A percentile compares a stretch with the other conserved stretches of the same genome.
phyloP scores from a whole-genome alignment of 2,888 invertebrate species.

The Lithophane ornitopus region DNA sequence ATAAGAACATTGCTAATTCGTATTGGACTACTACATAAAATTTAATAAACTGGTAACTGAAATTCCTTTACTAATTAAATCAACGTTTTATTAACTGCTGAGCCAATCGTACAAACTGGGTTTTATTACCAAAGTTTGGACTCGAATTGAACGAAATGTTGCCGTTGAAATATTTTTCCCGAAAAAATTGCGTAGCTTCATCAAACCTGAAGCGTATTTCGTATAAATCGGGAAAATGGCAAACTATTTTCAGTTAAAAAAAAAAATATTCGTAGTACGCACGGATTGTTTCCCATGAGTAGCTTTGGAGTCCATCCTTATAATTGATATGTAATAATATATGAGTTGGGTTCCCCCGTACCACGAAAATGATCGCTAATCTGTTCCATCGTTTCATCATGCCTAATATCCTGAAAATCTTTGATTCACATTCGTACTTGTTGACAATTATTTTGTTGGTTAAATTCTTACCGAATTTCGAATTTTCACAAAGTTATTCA shows the following conservation, averaged over 20 bases:
- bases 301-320: background rate
- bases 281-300: background rate
- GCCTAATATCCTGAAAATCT: background rate
- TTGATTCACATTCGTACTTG: background rate
- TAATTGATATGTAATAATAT: background rate
- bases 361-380: background rate
- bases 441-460: background rate
- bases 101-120: constrained; percentile 19
- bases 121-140: constrained; percentile 53
- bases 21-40: constrained; percentile 20
- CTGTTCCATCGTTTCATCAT: background rate
- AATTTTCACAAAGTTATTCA: background rate
- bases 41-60: constrained; percentile 10
- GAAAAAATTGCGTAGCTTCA: constrained; percentile 1
- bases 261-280: background rate
- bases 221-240: background rate
- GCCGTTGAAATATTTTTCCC: constrained; percentile 2
- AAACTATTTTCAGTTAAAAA: background rate
- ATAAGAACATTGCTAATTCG: constrained; percentile 30
- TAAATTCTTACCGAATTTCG: background rate
- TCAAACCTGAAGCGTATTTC: background rate
- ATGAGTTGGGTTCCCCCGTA: too few species aligned
- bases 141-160: constrained; percentile 16
- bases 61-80: constrained; percentile 45
- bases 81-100: constrained; percentile 42